Percentiles rank a stretch among this genome's conserved stretches.
These are phyloP conservation scores for Xylota segnis DNA, from an alignment of 2,888 invertebrate species.

Conservation along the genomic window DNA sequence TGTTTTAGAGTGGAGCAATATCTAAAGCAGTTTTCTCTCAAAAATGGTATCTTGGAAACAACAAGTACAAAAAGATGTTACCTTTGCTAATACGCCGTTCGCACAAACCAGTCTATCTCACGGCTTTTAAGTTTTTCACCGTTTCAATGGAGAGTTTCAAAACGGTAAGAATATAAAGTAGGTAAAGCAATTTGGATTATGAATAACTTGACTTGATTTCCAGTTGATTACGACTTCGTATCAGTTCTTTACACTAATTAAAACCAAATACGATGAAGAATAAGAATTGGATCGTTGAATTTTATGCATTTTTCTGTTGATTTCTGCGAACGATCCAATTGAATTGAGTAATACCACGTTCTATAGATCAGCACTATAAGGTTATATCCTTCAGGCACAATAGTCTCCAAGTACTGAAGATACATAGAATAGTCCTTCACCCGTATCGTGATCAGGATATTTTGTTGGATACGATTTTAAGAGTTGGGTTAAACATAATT, in stretches of 20 bases:
- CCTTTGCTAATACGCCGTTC: slow-evolving; percentile 72
- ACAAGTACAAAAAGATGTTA: slow-evolving; percentile 77
- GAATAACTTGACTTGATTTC: slow-evolving; percentile 14
- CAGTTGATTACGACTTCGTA: slow-evolving; percentile 78
- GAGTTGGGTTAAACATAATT: neutral
- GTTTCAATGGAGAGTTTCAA: slow-evolving; percentile 79
- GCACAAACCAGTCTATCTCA: slow-evolving; percentile 77
- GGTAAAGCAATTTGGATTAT: neutral
- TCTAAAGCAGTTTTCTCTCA: slow-evolving; percentile 77
- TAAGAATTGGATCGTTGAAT: neutral
- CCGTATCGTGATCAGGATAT: too few relatives aligned
- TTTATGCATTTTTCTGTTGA: too few relatives aligned
- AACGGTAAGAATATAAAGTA: slow-evolving; percentile 56
- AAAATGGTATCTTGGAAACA: slow-evolving; percentile 76
- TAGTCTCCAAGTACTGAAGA: too few relatives aligned
- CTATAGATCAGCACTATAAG: neutral
- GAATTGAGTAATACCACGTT: neutral
- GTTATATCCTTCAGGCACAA: too few relatives aligned
- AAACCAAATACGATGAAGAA: slow-evolving; percentile 75
- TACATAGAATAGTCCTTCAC: too few relatives aligned
- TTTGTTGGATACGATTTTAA: neutral
- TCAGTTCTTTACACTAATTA: slow-evolving; percentile 78
- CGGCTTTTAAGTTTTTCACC: slow-evolving; percentile 78
- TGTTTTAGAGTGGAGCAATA: slow-evolving; percentile 74
- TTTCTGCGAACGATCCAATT: too few relatives aligned